phyloP scores from a whole-genome alignment of 2,888 invertebrate species.

The Oscheius myriophilus region DNA sequence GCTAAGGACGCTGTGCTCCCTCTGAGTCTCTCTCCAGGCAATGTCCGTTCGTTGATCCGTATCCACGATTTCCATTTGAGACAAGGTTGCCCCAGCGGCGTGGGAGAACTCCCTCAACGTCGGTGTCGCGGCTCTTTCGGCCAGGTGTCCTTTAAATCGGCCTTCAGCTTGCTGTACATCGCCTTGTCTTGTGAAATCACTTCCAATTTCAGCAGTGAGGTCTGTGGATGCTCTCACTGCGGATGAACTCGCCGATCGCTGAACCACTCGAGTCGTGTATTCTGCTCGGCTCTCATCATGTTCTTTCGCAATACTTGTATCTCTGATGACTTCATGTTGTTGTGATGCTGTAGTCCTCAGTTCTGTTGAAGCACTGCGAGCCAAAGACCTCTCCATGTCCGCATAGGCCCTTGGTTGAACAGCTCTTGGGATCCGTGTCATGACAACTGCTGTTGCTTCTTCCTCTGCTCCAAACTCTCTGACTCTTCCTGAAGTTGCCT shows the following conservation, averaged over 20 bases:
- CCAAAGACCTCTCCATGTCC: slow-evolving; percentile 2
- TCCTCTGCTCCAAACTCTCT: slow-evolving; percentile 35
- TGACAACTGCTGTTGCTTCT: slow-evolving; percentile 31
- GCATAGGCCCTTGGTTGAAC: slow-evolving; percentile 15
- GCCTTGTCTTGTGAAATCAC: not conserved
- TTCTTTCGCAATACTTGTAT: not conserved
- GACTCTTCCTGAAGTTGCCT: slow-evolving; percentile 16
- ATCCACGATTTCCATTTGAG: slow-evolving; percentile 51
- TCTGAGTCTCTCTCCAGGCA: slow-evolving; percentile 34
- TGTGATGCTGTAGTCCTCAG: not conserved
- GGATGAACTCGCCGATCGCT: not conserved
- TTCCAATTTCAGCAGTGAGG: not conserved
- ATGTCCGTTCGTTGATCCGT: slow-evolving; percentile 42
- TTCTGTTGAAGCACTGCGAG: slow-evolving; percentile 8
- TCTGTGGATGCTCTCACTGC: slow-evolving; percentile 3
- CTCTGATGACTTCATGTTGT: not conserved
- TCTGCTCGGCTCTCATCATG: not conserved
- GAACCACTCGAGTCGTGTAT: not conserved
- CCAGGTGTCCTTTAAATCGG: not conserved
- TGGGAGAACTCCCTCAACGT: slow-evolving; percentile 37
- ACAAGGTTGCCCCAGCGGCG: slow-evolving; percentile 39
- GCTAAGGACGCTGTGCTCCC: slow-evolving; percentile 27
- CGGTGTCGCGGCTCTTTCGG: not conserved
- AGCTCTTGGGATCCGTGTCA: slow-evolving; percentile 31
- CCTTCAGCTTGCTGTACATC: slow-evolving; percentile 3